Conservation (phyloP, 1,140 invertebrate genomes). For the Homalodisca vitripennis region DNA sequence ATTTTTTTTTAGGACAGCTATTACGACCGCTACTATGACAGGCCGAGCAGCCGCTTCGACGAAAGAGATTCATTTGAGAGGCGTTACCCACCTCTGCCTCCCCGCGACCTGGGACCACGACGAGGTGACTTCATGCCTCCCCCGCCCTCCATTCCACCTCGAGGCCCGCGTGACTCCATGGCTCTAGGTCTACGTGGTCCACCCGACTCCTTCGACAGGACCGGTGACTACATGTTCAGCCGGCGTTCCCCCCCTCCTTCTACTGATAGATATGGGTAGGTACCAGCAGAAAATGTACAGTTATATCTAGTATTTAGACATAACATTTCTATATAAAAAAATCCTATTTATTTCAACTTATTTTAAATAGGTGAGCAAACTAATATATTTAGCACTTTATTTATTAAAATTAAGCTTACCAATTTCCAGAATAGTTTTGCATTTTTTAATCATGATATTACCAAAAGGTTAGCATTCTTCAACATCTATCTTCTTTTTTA, state of each 20-base stretch:
- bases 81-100: slow-evolving; percentile 64
- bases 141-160: slow-evolving; percentile 36
- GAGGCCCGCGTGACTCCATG: slow-evolving; percentile 44
- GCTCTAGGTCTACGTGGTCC: slow-evolving; percentile 52
- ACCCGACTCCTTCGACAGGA: slow-evolving; percentile 52
- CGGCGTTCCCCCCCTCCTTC: slow-evolving; percentile 67
- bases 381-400: no score
- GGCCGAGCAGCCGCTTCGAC: slow-evolving; percentile 60
- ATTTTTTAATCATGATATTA: no score
- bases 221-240: slow-evolving; percentile 79
- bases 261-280: slow-evolving; percentile 55
- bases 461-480: no score
- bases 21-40: slow-evolving; percentile 79
- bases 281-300: no score
- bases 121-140: slow-evolving; percentile 54
- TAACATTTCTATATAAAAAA: no score
- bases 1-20: slow-evolving; percentile 71
- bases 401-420: no score
- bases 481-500: no score
- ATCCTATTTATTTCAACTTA: no score
- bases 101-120: slow-evolving; percentile 60
- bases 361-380: no score
- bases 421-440: no score
- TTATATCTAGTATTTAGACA: no score
- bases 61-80: slow-evolving; percentile 76